phyloP scores from a whole-genome alignment of 2,797 vertebrate species.

The Danio jaintianensis region DNA sequence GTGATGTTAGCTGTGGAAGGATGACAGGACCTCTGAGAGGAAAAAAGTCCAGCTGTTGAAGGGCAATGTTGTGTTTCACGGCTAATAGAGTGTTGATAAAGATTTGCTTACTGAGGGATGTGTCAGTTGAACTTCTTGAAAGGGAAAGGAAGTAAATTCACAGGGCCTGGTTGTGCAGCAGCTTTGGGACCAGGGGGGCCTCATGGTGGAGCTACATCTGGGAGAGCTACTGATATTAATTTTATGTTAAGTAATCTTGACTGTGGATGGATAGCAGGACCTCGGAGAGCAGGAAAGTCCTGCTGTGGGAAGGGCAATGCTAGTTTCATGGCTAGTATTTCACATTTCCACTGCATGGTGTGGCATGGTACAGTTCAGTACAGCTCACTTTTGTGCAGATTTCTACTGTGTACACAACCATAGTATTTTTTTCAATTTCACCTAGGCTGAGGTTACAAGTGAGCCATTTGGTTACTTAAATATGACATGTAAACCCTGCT shows the following conservation, averaged over 20 bases:
- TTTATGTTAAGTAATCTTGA: conserved; percentile 1
- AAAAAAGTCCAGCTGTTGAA: not conserved
- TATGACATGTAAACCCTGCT: too few species aligned
- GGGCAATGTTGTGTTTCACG: conserved; percentile 23
- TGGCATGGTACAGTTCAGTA: too few species aligned
- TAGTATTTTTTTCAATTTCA: too few species aligned
- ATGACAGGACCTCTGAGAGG: not conserved
- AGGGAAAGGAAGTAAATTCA: not conserved
- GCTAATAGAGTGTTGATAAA: conserved; percentile 27
- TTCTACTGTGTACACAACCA: too few species aligned
- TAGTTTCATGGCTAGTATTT: too few species aligned
- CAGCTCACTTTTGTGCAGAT: too few species aligned
- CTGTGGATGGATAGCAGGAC: not conserved
- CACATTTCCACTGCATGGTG: too few species aligned
- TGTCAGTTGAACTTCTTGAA: not conserved
- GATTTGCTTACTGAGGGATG: conserved; percentile 9
- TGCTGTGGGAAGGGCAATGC: too few species aligned
- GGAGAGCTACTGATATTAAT: not conserved
- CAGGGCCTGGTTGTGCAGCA: not conserved
- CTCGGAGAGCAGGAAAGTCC: not conserved
- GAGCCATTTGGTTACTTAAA: too few species aligned
- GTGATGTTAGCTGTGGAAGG: not conserved
- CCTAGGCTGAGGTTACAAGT: too few species aligned
- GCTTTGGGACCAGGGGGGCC: not conserved
- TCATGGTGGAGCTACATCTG: conserved; percentile 1